phyloP scores from a whole-genome alignment of 2,888 invertebrate species.

The Ophioninae sp. region DNA sequence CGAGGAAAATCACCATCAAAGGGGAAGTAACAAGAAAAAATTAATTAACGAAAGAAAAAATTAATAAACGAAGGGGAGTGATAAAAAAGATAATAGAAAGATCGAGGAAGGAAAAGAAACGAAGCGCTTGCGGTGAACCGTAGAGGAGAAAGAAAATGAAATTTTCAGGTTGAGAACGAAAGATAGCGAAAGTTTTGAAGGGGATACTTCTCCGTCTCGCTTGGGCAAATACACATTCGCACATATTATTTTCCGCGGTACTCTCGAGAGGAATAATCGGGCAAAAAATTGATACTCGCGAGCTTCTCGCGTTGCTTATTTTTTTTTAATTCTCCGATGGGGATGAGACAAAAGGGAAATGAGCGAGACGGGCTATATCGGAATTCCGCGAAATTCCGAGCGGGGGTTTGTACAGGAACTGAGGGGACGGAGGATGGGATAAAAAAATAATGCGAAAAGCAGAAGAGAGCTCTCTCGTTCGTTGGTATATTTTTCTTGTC shows the following conservation, averaged over 20 bases:
- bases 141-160: neutral
- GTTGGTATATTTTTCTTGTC: neutral
- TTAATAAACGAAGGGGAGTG: no score
- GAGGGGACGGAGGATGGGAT: neutral
- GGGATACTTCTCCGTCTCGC: neutral
- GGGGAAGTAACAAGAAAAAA: conserved; percentile 14
- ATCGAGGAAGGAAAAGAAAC: neutral
- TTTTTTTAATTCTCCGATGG: conserved; percentile 1
- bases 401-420: neutral
- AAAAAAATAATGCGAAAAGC: neutral
- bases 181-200: neutral
- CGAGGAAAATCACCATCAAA: neutral
- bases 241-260: neutral
- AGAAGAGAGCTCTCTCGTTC: neutral
- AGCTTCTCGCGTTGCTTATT: neutral
- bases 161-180: neutral
- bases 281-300: neutral
- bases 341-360: neutral
- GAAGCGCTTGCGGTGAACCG: neutral
- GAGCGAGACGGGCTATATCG: neutral
- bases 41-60: neutral
- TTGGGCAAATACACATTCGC: neutral
- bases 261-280: neutral
- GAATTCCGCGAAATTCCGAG: neutral
- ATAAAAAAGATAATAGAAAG: neutral